Evolutionary conservation across 2,797 vertebrate genomes (phyloP).

Genomic region (Diceros bicornis): DNA sequence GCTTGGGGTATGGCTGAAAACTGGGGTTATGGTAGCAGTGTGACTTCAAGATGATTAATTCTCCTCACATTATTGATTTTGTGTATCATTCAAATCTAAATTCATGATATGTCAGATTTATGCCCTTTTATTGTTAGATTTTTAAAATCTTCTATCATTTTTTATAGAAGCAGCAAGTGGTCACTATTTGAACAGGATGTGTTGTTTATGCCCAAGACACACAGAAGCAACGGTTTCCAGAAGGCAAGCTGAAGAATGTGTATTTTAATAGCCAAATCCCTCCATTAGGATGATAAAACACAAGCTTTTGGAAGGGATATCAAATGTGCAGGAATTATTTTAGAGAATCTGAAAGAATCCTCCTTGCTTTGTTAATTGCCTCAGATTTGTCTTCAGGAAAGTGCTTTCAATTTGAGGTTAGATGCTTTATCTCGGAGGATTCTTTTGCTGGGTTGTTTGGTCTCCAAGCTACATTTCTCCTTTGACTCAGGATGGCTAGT

Average conservation of each 20-base stretch:
- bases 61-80: constrained; percentile 19
- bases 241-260: constrained; percentile 80
- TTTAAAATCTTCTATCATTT: constrained; percentile 52
- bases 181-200: constrained; percentile 79
- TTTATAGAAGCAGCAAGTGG: constrained; percentile 72
- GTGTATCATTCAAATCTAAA: constrained; percentile 51
- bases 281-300: constrained; percentile 81
- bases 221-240: constrained; percentile 76
- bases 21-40: neutral
- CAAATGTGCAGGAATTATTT: constrained; percentile 73
- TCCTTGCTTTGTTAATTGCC: constrained; percentile 69
- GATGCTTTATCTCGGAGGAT: neutral
- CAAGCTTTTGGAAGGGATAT: constrained; percentile 77
- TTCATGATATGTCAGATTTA: neutral
- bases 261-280: constrained; percentile 84
- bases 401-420: constrained; percentile 46
- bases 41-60: constrained; percentile 32
- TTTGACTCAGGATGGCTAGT: neutral
- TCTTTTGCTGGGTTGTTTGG: neutral
- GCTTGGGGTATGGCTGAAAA: constrained; percentile 44
- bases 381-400: constrained; percentile 47
- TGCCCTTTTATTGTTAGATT: neutral
- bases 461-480: neutral
- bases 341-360: constrained; percentile 77
- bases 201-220: constrained; percentile 81